A percentile compares a stretch with the other conserved stretches of the same genome.
phyloP scores from a whole-genome alignment of 2,888 invertebrate genomes.

The Tetranychus truncatus region DNA sequence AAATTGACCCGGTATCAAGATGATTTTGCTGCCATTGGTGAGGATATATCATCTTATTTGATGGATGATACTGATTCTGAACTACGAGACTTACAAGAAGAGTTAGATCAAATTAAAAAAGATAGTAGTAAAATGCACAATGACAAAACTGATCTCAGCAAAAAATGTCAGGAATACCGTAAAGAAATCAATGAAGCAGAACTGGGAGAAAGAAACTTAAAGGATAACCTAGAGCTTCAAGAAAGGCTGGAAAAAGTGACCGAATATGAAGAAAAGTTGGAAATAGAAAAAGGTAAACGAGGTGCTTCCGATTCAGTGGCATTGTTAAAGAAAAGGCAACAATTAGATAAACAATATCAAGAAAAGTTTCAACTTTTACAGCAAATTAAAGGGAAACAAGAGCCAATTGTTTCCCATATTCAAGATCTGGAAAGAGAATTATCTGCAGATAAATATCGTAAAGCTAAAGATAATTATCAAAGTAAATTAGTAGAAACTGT shows the following conservation, averaged over 20 bases:
- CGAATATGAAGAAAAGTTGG: not conserved
- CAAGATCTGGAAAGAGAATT: conserved; percentile 41
- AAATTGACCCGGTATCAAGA: not conserved
- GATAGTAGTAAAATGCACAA: not conserved
- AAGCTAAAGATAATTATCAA: conserved; percentile 50
- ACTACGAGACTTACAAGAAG: not conserved
- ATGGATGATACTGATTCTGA: not conserved
- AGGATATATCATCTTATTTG: not conserved
- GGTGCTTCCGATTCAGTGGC: not conserved
- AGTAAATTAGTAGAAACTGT: conserved; percentile 44
- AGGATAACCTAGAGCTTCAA: not conserved
- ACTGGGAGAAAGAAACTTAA: not conserved
- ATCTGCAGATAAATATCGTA: conserved; percentile 44
- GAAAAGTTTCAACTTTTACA: conserved; percentile 5
- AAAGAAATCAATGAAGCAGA: conserved; percentile 5
- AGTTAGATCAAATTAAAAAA: not conserved
- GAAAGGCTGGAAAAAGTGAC: not conserved
- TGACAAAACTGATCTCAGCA: not conserved
- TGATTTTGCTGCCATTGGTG: not conserved
- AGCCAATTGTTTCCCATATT: conserved; percentile 29
- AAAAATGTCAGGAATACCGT: not conserved
- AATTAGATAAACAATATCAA: not conserved
- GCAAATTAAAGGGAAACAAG: not conserved
- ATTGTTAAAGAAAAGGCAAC: not conserved
- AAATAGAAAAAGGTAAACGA: not conserved